Evolutionary conservation across 1,140 invertebrate species (phyloP), one percentile per base, ranked within the genome.

Genomic region (Rhyzopertha dominica): DNA sequence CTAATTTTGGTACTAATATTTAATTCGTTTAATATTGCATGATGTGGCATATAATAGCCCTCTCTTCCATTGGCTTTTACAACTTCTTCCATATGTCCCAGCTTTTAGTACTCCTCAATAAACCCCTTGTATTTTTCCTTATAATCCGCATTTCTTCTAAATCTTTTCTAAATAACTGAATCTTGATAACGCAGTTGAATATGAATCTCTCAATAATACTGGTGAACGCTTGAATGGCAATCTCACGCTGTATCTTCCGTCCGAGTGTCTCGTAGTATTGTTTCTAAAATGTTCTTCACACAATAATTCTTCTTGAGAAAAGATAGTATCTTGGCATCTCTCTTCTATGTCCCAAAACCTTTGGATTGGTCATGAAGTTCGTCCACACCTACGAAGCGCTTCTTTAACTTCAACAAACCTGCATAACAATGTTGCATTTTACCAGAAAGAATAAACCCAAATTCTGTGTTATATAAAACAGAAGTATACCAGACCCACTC

Each of bases 11-110:
- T 68, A 0, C 60, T 65, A 0, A 42, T 40, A 9, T 52, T 56
- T 4, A 54, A 38, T 17, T 59, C 52, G 10, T 57, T 56, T 1
- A 69, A 12, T 0, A 74, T 63, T 1, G 52, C 19, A 34, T 71
- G 68, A 58, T 74, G 72, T 3, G 69, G 67, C 5, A 73, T 36
- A 51, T 69, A 72, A 47, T 51, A 59, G 16, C 2, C 10, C n/a
- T n/a, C n/a, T n/a, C n/a, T n/a, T n/a, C n/a, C n/a, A n/a, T n/a
- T n/a, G n/a, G n/a, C n/a, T n/a, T n/a, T n/a, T n/a, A n/a, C n/a
- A 31, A 7, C 12, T 18, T 49, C 28, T 10, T 44, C 4, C 56
- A 62, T 61, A 46, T 65, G 62, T 23, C 56, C 53, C 18, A 53
- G 22, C 16, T 49, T 29, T 7, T 55, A 16, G 42, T 62, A 67